Percentiles rank a stretch among this genome's conserved stretches.
Conservation (phyloP, 2,113 vertebrate genomes). For the Mus spicilegus region DNA sequence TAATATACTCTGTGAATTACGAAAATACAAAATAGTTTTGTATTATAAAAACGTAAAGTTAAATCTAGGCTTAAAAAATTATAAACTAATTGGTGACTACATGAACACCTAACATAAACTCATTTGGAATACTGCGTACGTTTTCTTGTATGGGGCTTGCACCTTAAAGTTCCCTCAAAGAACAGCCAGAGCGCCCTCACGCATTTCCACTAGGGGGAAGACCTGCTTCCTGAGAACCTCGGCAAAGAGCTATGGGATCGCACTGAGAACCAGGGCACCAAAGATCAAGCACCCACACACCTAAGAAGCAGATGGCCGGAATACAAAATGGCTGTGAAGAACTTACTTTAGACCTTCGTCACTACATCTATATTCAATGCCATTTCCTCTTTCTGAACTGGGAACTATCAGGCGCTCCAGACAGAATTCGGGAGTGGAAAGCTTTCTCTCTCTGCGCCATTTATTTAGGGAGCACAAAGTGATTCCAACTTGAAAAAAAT, state of each 20-base stretch:
- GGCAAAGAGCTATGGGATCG: background rate
- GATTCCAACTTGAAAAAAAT: background rate
- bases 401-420: background rate
- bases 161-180: background rate
- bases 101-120: background rate
- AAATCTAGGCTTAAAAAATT: background rate
- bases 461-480: conserved; percentile 43
- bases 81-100: background rate
- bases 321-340: background rate
- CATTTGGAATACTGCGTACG: background rate
- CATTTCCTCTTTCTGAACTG: conserved; percentile 36
- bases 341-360: background rate
- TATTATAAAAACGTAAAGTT: background rate
- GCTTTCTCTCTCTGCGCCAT: background rate
- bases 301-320: background rate
- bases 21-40: background rate
- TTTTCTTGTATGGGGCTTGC: background rate
- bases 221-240: background rate
- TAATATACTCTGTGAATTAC: background rate
- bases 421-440: background rate
- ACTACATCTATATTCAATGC: background rate
- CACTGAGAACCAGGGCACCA: background rate
- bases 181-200: background rate
- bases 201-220: background rate
- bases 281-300: background rate